Percentiles rank a stretch among this genome's conserved stretches.
phyloP scores from a whole-genome alignment of 2,888 invertebrate species.

The Podabrus alpinus region DNA sequence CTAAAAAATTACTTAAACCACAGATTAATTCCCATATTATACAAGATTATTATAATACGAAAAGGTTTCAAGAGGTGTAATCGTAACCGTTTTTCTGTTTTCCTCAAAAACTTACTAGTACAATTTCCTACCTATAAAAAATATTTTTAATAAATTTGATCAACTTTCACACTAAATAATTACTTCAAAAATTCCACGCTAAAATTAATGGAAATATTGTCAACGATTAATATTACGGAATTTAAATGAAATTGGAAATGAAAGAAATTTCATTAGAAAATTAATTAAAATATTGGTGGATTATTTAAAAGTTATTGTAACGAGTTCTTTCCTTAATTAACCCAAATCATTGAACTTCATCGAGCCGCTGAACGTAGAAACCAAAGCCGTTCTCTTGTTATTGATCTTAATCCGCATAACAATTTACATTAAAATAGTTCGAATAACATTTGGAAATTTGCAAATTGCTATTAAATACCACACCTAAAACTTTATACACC shows the following conservation, averaged over 20 bases:
- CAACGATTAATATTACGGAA: neutral
- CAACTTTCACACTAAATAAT: neutral
- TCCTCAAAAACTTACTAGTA: too few species aligned
- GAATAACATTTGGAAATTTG: constrained; percentile 17
- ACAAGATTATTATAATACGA: too few species aligned
- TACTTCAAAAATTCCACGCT: neutral
- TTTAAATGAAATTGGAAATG: neutral
- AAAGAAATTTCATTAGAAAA: constrained; percentile 2
- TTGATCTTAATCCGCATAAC: constrained; percentile 22
- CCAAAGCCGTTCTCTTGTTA: constrained; percentile 21
- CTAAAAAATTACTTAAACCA: too few species aligned
- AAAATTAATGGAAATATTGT: neutral
- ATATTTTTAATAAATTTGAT: neutral
- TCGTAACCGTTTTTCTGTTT: too few species aligned
- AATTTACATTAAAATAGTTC: constrained; percentile 24
- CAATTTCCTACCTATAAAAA: too few species aligned
- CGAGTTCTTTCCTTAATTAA: constrained; percentile 20
- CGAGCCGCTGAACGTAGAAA: constrained; percentile 14
- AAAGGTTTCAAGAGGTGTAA: too few species aligned
- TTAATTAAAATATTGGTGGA: constrained; percentile 23
- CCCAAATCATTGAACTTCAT: constrained; percentile 18
- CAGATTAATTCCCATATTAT: too few species aligned
- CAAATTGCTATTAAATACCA: constrained; percentile 18
- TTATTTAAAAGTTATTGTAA: constrained; percentile 22
- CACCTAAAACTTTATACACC: neutral